Conservation (phyloP, 2,797 vertebrate species). For the Urosaurus nigricauda region DNA sequence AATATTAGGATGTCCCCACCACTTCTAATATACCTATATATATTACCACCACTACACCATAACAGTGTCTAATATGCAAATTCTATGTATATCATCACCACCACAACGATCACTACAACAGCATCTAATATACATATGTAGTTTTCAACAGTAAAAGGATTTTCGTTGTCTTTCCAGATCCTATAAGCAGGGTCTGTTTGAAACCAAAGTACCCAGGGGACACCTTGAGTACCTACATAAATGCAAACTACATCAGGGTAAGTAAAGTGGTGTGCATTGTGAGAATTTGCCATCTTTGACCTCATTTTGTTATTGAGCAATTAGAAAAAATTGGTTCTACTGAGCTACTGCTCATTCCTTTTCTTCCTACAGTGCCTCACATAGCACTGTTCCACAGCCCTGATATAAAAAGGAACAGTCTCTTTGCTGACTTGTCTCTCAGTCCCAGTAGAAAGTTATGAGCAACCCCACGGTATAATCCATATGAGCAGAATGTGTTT, state of each 20-base stretch:
- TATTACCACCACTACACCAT: too few species aligned
- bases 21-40: not conserved
- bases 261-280: conserved; percentile 69
- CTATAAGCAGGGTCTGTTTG: conserved; percentile 93
- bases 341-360: not conserved
- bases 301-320: conserved; percentile 34
- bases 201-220: conserved; percentile 89
- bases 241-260: conserved; percentile 96
- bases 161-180: conserved; percentile 84
- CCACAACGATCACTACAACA: too few species aligned
- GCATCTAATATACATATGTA: not conserved
- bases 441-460: not conserved
- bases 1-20: conserved; percentile 28
- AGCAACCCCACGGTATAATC: not conserved
- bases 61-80: not conserved
- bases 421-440: conserved; percentile 35
- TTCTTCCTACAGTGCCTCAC: conserved; percentile 11
- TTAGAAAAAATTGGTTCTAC: conserved; percentile 36
- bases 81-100: too few species aligned
- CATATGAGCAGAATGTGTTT: not conserved
- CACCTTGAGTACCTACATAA: conserved; percentile 92
- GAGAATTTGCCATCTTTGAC: conserved; percentile 29
- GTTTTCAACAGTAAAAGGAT: conserved; percentile 47
- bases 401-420: not conserved
- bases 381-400: not conserved